Evolutionary conservation across 2,113 vertebrate species (phyloP).

Genomic region (Trochalopteron elliotii): DNA sequence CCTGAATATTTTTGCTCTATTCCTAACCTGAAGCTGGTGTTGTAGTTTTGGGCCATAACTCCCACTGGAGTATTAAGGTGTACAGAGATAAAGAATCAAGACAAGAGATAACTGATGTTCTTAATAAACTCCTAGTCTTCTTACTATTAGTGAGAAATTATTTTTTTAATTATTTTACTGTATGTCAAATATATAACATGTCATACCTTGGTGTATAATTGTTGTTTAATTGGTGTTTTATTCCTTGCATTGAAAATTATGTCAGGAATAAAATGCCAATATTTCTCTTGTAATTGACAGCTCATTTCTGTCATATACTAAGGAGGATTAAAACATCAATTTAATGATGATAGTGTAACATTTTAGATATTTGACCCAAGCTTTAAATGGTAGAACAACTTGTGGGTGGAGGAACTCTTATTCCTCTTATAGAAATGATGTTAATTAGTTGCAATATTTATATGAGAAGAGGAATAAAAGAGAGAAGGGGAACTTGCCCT

Average conservation of each 20-base stretch:
- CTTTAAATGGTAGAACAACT: constrained; percentile 52
- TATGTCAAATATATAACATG: constrained; percentile 63
- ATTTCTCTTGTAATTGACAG: constrained; percentile 70
- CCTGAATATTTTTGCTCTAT: not conserved
- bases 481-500: constrained; percentile 17
- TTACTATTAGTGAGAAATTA: constrained; percentile 6
- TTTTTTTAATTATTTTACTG: constrained; percentile 46
- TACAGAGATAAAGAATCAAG: not conserved
- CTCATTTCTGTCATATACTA: constrained; percentile 70
- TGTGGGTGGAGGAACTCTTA: not conserved
- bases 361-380: constrained; percentile 59
- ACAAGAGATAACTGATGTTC: constrained; percentile 13
- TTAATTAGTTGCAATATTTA: constrained; percentile 61
- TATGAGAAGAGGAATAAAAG: constrained; percentile 8
- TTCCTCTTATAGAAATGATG: constrained; percentile 46
- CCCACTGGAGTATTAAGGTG: not conserved
- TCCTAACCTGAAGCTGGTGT: not conserved
- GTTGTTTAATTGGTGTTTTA: constrained; percentile 73
- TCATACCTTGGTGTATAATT: constrained; percentile 68
- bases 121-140: constrained; percentile 47
- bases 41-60: not conserved
- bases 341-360: constrained; percentile 60
- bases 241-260: constrained; percentile 61
- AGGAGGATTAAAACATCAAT: constrained; percentile 67
- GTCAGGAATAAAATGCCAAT: constrained; percentile 73